Evolutionary conservation across 1,140 invertebrate genomes (phyloP), one percentile per base, ranked within the genome.

Genomic region (Drosophila hydei): DNA sequence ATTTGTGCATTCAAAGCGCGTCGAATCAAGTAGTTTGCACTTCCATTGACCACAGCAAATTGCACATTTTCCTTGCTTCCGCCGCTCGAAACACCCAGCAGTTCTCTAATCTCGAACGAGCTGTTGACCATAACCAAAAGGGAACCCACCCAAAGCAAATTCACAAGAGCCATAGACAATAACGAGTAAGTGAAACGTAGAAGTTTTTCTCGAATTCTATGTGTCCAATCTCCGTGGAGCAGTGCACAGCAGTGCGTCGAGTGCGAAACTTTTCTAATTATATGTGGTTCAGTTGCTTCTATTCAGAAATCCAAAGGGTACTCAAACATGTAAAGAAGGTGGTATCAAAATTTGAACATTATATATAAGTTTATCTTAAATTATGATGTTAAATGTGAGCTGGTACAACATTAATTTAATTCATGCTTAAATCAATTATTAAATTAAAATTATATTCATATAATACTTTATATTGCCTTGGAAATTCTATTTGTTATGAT

Each of bases 241-340:
- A 25, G 18, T 30, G 38, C 58, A 25, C 27, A 19, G 18, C 38
- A 30, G 21, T 33, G 56, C 56, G 42, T 45, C 18, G 51, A 50
- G 42, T 56, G 60, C 48, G 19, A 63, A 80, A 81, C 30, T 80
- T 80, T 76, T 72, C 50, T 80, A 81, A 80, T 80, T 77, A 81
- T 62, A 63, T 64, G 73, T 23, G 78, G 78, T 81, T 40, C 59
- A 43, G 21, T 78, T 54, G 19, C 48, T 38, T 19, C 21, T 68
- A 12, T 33, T 40, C 25, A 16, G 4, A 18, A 11, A 4, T 14
- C 30, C 33, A 12, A 40, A 19, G 42, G 25, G 16, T 47, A 33
- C 27, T 63, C 11, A 12, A n/a, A 42, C 45, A 14, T 23, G 8
- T 30, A 33, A 11, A 59, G 40, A 12, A 2, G 25, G 36, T 38